Evolutionary conservation across 2,113 vertebrate species (phyloP).

Genomic region (Crotophaga sulcirostris): DNA sequence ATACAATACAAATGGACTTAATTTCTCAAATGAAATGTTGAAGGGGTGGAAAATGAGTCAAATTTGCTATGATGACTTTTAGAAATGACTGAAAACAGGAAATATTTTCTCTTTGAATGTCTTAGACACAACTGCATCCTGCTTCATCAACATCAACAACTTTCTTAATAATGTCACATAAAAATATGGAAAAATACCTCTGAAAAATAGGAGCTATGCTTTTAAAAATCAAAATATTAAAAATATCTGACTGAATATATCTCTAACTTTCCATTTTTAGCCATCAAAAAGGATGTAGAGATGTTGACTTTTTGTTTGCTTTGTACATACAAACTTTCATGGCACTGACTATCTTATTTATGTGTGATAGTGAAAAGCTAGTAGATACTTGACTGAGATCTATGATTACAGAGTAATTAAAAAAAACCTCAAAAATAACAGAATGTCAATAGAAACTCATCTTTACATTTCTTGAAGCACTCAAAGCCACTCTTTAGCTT

Average conservation of each 20-base stretch:
- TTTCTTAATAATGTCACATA: background rate
- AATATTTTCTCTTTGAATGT: background rate
- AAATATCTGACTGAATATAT: background rate
- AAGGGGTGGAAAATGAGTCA: background rate
- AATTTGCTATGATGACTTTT: background rate
- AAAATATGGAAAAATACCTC: background rate
- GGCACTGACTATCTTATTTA: background rate
- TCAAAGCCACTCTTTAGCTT: background rate
- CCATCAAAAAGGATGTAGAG: background rate
- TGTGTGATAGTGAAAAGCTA: background rate
- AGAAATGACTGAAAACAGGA: background rate
- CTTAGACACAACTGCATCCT: background rate
- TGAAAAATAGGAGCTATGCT: background rate
- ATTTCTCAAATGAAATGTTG: slow-evolving; percentile 9
- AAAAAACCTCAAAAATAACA: background rate
- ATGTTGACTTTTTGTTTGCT: background rate
- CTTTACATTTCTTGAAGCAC: background rate
- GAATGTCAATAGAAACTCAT: background rate
- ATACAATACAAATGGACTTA: background rate
- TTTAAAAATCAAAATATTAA: background rate
- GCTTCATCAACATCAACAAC: background rate
- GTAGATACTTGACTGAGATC: background rate
- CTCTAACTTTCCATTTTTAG: background rate
- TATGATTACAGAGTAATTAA: background rate
- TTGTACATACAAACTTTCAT: background rate